Conservation (phyloP, 2,888 invertebrate species). For the Thera britannica region DNA sequence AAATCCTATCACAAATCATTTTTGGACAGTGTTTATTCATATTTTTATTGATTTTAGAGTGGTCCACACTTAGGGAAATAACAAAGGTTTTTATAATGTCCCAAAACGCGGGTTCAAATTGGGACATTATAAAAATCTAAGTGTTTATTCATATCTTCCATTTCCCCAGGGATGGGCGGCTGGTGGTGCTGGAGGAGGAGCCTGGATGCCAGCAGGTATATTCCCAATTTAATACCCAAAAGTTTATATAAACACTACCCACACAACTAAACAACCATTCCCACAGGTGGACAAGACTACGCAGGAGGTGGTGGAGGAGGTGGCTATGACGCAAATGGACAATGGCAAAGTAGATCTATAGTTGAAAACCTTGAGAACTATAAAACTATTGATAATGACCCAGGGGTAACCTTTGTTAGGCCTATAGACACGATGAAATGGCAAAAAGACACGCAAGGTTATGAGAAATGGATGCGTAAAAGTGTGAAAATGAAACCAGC, state of each 20-base stretch:
- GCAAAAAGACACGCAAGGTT: constrained; percentile 10
- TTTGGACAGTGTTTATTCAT: too few species aligned
- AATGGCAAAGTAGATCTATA: constrained; percentile 78
- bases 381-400: constrained; percentile 55
- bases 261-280: constrained; percentile 45
- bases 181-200: constrained; percentile 74
- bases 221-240: constrained; percentile 57
- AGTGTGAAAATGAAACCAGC: neutral
- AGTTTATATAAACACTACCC: constrained; percentile 31
- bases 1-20: too few species aligned
- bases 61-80: too few species aligned
- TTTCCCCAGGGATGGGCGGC: constrained; percentile 69
- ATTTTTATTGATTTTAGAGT: too few species aligned
- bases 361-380: constrained; percentile 48
- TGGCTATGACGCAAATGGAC: constrained; percentile 77
- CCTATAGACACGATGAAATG: constrained; percentile 40
- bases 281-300: constrained; percentile 73
- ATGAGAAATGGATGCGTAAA: constrained; percentile 6
- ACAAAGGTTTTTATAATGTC: too few species aligned
- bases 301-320: constrained; percentile 55
- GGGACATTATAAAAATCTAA: too few species aligned
- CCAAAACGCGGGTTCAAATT: too few species aligned
- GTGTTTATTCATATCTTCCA: neutral
- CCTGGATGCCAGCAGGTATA: constrained; percentile 82
- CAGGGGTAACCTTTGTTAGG: constrained; percentile 40